Conservation (phyloP, 2,797 vertebrate genomes). For the Coregonus sp. region DNA sequence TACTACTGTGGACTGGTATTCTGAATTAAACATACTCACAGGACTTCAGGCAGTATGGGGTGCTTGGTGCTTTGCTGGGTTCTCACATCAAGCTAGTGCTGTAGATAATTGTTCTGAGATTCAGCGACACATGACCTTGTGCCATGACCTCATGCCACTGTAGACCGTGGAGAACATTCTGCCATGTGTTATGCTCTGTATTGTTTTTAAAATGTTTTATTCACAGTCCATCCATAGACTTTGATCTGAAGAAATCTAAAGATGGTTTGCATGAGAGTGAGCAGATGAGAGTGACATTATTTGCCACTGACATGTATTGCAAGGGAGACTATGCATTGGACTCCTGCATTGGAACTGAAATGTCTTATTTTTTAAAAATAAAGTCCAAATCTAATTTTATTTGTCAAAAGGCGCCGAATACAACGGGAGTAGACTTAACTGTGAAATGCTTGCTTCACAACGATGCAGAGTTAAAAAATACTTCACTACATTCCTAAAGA, state of each 20-base stretch:
- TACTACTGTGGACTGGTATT: constrained; percentile 17
- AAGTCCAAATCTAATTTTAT: too few species aligned
- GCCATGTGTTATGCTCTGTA: constrained; percentile 31
- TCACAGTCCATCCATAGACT: constrained; percentile 15
- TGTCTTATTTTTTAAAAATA: too few species aligned
- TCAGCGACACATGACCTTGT: constrained; percentile 29
- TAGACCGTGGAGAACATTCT: constrained; percentile 23
- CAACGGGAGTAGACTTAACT: too few species aligned
- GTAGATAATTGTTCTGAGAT: constrained; percentile 36
- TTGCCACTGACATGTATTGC: constrained; percentile 31
- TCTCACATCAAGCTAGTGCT: constrained; percentile 31
- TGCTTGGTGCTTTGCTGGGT: constrained; percentile 24
- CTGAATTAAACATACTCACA: constrained; percentile 43
- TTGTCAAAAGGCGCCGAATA: too few species aligned
- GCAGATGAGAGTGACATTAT: constrained; percentile 5
- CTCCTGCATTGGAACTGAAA: too few species aligned
- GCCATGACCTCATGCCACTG: constrained; percentile 26
- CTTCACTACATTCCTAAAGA: too few species aligned
- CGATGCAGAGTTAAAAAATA: too few species aligned
- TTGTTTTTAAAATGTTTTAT: constrained; percentile 35
- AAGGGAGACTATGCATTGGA: constrained; percentile 17
- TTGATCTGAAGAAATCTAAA: constrained; percentile 34
- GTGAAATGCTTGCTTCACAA: too few species aligned
- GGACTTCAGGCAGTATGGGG: constrained; percentile 26
- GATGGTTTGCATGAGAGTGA: constrained; percentile 29